Evolutionary conservation across 2,797 vertebrate genomes (phyloP).

Genomic region (Tympanoctomys barrerae): DNA sequence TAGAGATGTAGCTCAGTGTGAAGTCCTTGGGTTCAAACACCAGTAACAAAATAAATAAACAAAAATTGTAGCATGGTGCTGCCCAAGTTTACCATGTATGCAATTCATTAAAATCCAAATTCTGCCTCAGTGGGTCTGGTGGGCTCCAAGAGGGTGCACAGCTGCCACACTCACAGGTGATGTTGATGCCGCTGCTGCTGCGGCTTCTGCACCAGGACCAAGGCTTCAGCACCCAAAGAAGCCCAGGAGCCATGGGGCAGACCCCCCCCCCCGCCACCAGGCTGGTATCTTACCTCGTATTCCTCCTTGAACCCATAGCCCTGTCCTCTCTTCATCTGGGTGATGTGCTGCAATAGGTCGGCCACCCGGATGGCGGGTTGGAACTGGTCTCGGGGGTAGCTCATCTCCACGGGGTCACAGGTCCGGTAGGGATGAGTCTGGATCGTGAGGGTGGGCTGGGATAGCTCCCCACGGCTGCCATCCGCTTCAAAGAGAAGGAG

Average conservation of each 20-base stretch:
- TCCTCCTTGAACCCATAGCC: slow-evolving; percentile 99
- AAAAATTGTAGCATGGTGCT: not conserved
- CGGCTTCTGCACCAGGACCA: not conserved
- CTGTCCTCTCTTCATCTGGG: slow-evolving; percentile 99
- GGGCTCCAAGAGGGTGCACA: not conserved
- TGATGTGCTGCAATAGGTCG: slow-evolving; percentile 98
- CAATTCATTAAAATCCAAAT: not conserved
- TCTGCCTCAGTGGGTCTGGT: not conserved
- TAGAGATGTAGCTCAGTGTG: not conserved
- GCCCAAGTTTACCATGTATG: not conserved
- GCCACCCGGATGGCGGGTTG: slow-evolving; percentile 98
- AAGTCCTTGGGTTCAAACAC: not conserved
- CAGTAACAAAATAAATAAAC: not conserved
- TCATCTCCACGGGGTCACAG: slow-evolving; percentile 97
- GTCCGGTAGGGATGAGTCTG: slow-evolving; percentile 97
- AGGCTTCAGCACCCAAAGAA: not conserved
- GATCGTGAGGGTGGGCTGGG: slow-evolving; percentile 95
- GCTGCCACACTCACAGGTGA: not conserved
- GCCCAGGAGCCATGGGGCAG: not conserved
- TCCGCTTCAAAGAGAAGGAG: slow-evolving; percentile 89
- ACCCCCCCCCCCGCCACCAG: rapidly evolving
- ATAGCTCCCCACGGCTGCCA: slow-evolving; percentile 94
- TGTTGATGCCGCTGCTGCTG: rapidly evolving
- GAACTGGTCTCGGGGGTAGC: slow-evolving; percentile 96
- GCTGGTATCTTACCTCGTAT: slow-evolving; percentile 91